Percentiles rank a stretch among this genome's conserved stretches.
Evolutionary conservation across 2,113 vertebrate genomes (phyloP).

Genomic region (Diglossa brunneiventris): DNA sequence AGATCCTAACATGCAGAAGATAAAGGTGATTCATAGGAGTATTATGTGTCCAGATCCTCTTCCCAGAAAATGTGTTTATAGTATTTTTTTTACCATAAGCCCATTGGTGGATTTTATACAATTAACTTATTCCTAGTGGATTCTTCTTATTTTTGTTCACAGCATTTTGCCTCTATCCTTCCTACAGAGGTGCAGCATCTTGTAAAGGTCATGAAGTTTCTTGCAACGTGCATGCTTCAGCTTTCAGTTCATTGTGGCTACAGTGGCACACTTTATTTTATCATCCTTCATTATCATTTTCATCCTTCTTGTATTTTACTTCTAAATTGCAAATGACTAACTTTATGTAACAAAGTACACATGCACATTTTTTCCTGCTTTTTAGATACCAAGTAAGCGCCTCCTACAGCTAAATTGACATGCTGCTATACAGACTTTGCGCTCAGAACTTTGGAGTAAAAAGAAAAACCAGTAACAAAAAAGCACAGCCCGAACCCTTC

Average conservation of each 20-base stretch:
- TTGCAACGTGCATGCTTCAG: conserved; percentile 38
- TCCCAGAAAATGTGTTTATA: background rate
- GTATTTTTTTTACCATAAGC: background rate
- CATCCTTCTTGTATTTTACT: conserved; percentile 12
- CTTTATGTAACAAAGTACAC: background rate
- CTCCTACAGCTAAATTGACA: background rate
- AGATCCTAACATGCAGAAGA: background rate
- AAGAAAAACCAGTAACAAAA: background rate
- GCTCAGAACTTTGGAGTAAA: background rate
- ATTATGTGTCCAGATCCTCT: background rate
- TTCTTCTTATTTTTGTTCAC: conserved; percentile 53
- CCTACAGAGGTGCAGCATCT: conserved; percentile 31
- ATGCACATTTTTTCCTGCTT: background rate
- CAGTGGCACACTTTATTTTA: background rate
- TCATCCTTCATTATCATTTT: background rate
- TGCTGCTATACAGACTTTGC: background rate
- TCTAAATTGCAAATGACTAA: background rate
- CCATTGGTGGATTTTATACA: background rate
- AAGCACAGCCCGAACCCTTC: background rate
- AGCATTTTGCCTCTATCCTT: conserved; percentile 46
- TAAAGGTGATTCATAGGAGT: background rate
- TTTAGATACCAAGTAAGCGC: background rate
- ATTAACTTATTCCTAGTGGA: conserved; percentile 41
- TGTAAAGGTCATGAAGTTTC: conserved; percentile 51
- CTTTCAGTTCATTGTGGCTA: conserved; percentile 29